Percentiles rank a stretch among this genome's conserved stretches.
phyloP scores from a whole-genome alignment of 1,140 invertebrate genomes.

The Drosophila ficusphila region DNA sequence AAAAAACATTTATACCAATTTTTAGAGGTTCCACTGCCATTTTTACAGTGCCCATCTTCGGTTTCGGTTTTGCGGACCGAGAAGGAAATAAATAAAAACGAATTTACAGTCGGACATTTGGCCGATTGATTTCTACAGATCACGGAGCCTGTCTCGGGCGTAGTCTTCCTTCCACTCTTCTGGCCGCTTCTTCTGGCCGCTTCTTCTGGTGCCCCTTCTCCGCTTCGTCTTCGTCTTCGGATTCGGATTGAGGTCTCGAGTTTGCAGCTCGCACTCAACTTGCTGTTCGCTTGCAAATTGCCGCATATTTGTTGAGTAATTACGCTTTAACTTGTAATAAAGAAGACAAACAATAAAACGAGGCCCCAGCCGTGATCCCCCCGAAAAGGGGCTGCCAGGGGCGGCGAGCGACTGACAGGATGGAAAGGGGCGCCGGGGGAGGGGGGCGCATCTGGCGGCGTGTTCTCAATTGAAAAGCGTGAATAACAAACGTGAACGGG shows the following conservation, averaged over 20 bases:
- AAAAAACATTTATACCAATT: neutral
- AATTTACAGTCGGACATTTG: constrained; percentile 67
- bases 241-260: neutral
- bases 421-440: neutral
- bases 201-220: neutral
- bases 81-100: constrained; percentile 70
- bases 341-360: constrained; percentile 82
- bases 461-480: constrained; percentile 81
- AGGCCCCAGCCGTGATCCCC: constrained; percentile 54
- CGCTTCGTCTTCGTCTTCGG: neutral
- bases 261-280: constrained; percentile 8
- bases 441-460: constrained; percentile 62
- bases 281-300: constrained; percentile 69
- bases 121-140: constrained; percentile 73
- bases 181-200: constrained; percentile 4
- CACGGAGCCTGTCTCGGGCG: constrained; percentile 21
- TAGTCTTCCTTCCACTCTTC: constrained; percentile 10
- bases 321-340: constrained; percentile 82
- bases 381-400: neutral
- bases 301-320: constrained; percentile 82
- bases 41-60: neutral
- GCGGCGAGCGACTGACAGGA: constrained; percentile 1
- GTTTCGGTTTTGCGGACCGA: neutral
- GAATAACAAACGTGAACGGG: constrained; percentile 79
- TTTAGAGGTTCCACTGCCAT: neutral